These are phyloP conservation scores for Pseudomyrmex sp. DNA, from an alignment of 1,140 invertebrate species.

Conservation along the genomic window DNA sequence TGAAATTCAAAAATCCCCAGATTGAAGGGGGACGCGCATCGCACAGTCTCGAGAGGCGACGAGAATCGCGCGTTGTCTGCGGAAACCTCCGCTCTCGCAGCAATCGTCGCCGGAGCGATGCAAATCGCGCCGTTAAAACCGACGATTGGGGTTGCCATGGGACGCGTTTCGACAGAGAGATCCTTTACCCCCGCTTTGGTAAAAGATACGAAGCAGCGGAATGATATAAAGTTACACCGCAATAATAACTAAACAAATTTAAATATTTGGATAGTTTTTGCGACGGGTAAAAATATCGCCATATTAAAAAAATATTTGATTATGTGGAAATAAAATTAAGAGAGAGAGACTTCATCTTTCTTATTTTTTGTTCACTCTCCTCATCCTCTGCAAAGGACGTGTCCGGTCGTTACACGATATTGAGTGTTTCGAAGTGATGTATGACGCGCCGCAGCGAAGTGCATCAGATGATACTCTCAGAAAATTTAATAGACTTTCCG, in stretches of 20 bases:
- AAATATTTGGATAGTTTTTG: neutral
- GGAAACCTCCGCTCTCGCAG: neutral
- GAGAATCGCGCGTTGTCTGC: constrained; percentile 32
- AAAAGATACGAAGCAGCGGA: neutral
- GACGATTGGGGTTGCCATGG: constrained; percentile 43
- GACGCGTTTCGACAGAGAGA: neutral
- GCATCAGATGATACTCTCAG: constrained; percentile 39
- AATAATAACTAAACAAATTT: neutral
- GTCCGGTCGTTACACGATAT: constrained; percentile 48
- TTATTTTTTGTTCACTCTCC: neutral
- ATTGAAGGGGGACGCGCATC: constrained; percentile 41
- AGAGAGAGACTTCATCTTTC: constrained; percentile 36
- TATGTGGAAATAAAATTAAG: constrained; percentile 60
- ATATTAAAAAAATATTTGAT: neutral
- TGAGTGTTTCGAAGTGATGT: constrained; percentile 54
- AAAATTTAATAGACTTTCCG: constrained; percentile 23
- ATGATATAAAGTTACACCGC: neutral
- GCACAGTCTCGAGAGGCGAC: constrained; percentile 34
- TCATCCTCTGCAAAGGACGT: neutral
- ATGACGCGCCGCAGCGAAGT: neutral
- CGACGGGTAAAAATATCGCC: too few relatives aligned
- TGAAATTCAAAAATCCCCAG: constrained; percentile 71
- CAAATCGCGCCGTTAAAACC: constrained; percentile 52
- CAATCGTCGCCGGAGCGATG: constrained; percentile 42
- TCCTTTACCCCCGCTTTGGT: neutral